phyloP scores from a whole-genome alignment of 1,140 invertebrate species.

The Schlechtendalia chinensis region DNA sequence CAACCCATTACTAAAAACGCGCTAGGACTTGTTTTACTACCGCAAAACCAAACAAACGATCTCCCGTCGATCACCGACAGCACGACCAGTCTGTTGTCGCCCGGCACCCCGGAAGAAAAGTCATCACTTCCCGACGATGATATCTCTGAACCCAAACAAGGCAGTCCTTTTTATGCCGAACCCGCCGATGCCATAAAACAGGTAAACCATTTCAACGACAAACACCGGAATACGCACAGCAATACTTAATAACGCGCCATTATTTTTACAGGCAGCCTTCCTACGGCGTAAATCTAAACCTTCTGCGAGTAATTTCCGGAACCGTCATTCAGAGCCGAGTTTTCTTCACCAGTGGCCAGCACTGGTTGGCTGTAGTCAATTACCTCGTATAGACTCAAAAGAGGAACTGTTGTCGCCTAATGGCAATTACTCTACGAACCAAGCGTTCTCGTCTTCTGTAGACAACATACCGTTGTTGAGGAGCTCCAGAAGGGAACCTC shows the following conservation, averaged over 20 bases:
- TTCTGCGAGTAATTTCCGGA: conserved; percentile 59
- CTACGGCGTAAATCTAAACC: conserved; percentile 54
- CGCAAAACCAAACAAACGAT: conserved; percentile 9
- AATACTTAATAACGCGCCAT: background rate
- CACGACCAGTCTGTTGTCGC: conserved; percentile 34
- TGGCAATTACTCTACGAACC: conserved; percentile 46
- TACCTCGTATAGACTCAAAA: conserved; percentile 64
- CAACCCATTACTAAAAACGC: conserved; percentile 18
- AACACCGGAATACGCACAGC: no score
- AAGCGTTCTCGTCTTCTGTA: conserved; percentile 66
- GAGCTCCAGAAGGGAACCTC: background rate
- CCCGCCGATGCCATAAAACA: conserved; percentile 79
- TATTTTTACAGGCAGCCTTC: conserved; percentile 52
- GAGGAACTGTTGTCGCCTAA: conserved; percentile 54
- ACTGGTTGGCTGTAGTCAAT: conserved; percentile 55
- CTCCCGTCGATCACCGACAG: conserved; percentile 37
- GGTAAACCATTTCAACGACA: conserved; percentile 50
- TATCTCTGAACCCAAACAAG: conserved; percentile 58
- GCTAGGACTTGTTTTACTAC: conserved; percentile 27
- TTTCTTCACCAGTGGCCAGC: conserved; percentile 60
- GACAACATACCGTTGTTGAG: conserved; percentile 59
- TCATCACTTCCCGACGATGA: background rate
- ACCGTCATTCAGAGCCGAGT: conserved; percentile 67
- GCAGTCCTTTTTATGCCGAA: conserved; percentile 87
- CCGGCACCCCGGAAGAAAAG: conserved; percentile 19